Percentiles rank a stretch among this genome's conserved stretches.
Conservation (phyloP, 2,888 invertebrate genomes). For the Sylvicola fuscatus region DNA sequence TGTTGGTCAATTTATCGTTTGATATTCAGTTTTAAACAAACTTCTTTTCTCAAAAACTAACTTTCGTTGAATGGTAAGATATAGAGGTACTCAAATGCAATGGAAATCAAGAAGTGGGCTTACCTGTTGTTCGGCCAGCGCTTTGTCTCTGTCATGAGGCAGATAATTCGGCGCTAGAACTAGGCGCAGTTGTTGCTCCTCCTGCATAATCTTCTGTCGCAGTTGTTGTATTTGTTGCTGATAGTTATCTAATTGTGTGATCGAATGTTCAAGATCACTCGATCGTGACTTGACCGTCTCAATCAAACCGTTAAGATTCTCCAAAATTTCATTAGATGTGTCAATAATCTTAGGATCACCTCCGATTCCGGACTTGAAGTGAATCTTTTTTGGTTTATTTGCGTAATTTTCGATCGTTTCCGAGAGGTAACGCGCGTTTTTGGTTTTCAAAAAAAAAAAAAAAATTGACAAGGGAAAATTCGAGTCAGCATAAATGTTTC, state of each 20-base stretch:
- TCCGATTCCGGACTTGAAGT: conserved; percentile 70
- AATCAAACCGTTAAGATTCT: conserved; percentile 22
- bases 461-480: too few species aligned
- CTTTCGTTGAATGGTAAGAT: too few species aligned
- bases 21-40: too few species aligned
- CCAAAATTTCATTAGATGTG: conserved; percentile 51
- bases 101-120: conserved; percentile 25
- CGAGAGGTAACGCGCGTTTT: neutral
- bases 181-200: conserved; percentile 69
- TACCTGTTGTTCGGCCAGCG: conserved; percentile 76
- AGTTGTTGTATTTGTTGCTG: conserved; percentile 71
- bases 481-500: too few species aligned
- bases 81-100: conserved; percentile 5
- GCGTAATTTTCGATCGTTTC: neutral
- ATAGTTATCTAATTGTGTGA: conserved; percentile 71
- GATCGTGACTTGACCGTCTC: conserved; percentile 17
- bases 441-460: neutral
- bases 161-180: conserved; percentile 67
- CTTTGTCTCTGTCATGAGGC: conserved; percentile 63
- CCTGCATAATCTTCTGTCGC: conserved; percentile 64
- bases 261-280: conserved; percentile 46
- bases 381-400: conserved; percentile 35
- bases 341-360: conserved; percentile 56
- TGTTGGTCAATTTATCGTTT: too few species aligned
- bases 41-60: too few species aligned